Evolutionary conservation across 2,888 invertebrate genomes (phyloP).

Genomic region (Stenotaenia linearis): DNA sequence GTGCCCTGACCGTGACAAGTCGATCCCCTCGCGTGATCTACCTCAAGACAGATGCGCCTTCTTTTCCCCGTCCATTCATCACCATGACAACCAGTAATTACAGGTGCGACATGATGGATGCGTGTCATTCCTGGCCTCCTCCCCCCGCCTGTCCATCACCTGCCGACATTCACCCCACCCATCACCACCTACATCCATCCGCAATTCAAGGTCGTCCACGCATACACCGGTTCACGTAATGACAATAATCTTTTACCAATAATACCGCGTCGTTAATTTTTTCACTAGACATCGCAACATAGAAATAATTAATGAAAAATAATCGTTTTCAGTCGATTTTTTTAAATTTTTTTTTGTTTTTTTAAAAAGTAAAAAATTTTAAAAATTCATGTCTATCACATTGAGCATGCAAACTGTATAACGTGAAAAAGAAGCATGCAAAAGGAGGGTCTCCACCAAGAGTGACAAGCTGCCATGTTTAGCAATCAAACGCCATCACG

Average conservation of each 20-base stretch:
- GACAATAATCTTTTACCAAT: background rate
- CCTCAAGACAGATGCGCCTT: conserved; percentile 15
- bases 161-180: background rate
- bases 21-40: background rate
- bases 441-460: background rate
- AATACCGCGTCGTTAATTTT: background rate
- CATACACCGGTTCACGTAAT: background rate
- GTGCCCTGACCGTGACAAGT: background rate
- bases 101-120: conserved; percentile 32
- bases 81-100: conserved; percentile 32
- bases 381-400: background rate
- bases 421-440: background rate
- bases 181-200: background rate
- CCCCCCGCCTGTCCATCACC: conserved; percentile 30
- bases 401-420: background rate
- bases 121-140: conserved; percentile 31
- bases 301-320: too few species aligned
- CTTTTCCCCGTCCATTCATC: conserved; percentile 31
- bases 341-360: background rate
- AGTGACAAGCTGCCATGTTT: background rate
- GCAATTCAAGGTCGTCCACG: background rate
- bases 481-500: background rate
- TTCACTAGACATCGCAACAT: background rate
- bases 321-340: background rate
- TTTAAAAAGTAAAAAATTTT: background rate